Conservation (phyloP, 1,140 invertebrate genomes). For the Popillia japonica region DNA sequence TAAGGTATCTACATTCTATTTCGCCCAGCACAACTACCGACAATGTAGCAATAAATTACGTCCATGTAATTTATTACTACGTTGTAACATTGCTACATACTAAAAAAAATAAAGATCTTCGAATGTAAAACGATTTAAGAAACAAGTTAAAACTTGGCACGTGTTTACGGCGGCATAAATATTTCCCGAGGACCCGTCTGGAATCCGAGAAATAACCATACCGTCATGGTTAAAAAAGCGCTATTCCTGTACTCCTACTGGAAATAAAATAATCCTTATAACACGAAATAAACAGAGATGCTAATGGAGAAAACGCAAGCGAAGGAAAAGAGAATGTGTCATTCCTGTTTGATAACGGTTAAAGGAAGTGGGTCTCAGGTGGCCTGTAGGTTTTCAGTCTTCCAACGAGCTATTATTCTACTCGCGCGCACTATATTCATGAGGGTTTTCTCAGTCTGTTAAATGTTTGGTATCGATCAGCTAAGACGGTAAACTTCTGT, state of each 20-base stretch:
- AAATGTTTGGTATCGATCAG: conserved; percentile 12
- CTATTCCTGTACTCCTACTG: not conserved
- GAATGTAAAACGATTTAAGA: conserved; percentile 22
- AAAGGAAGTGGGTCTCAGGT: conserved; percentile 30
- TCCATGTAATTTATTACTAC: too few species aligned
- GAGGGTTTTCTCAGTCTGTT: conserved; percentile 19
- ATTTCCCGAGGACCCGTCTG: conserved; percentile 24
- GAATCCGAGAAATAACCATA: conserved; percentile 22
- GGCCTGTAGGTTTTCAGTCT: conserved; percentile 25
- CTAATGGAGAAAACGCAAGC: conserved; percentile 20
- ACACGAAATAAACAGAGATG: conserved; percentile 30
- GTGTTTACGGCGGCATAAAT: conserved; percentile 22
- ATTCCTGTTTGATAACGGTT: conserved; percentile 23
- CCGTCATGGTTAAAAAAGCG: not conserved
- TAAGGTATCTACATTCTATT: too few species aligned
- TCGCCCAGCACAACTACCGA: too few species aligned
- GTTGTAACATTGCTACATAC: too few species aligned
- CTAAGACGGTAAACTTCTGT: not conserved
- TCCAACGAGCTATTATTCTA: conserved; percentile 24
- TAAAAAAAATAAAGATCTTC: not conserved
- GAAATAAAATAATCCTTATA: conserved; percentile 33
- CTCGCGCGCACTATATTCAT: conserved; percentile 27
- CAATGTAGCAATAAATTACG: conserved; percentile 16
- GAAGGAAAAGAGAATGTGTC: conserved; percentile 26
- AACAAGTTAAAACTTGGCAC: conserved; percentile 7